Conservation (phyloP, 2,113 vertebrate genomes). For the Amblyopsis rosae region DNA sequence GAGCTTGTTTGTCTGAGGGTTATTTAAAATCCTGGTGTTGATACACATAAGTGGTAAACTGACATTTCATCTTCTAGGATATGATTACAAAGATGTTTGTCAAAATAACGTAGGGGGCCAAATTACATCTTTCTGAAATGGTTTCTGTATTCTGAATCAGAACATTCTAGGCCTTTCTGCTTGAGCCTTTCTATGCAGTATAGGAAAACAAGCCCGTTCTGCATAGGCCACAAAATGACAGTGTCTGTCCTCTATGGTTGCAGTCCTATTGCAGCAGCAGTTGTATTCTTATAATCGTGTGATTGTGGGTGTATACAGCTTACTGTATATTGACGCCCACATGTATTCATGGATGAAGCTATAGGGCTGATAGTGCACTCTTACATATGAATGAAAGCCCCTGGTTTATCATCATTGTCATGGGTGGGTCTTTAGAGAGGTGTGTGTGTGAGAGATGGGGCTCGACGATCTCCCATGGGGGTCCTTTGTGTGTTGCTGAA, state of each 20-base stretch:
- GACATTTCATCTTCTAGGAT: too few species aligned
- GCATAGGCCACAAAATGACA: constrained; percentile 2
- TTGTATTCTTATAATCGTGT: constrained; percentile 13
- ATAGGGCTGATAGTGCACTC: constrained; percentile 43
- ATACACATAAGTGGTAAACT: background rate
- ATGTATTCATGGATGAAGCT: constrained; percentile 3
- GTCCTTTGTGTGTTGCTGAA: constrained; percentile 57
- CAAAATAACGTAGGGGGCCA: background rate
- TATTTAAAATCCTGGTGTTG: background rate
- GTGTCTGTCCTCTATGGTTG: constrained; percentile 21
- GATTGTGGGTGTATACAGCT: constrained; percentile 1
- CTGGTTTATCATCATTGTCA: constrained; percentile 46
- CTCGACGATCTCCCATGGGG: constrained; percentile 48
- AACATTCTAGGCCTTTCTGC: background rate
- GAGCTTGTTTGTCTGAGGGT: constrained; percentile 10
- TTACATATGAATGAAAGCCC: constrained; percentile 46
- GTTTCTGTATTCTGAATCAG: background rate
- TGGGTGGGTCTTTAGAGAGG: constrained; percentile 28
- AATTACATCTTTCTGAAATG: constrained; percentile 1
- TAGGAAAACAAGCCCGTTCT: background rate
- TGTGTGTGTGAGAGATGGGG: constrained; percentile 24
- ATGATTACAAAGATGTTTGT: background rate
- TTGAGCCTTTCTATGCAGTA: background rate
- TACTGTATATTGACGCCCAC: background rate
- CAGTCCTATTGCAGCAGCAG: constrained; percentile 41